Evolutionary conservation across 2,888 invertebrate species (phyloP), one percentile per base, ranked within the genome.

Genomic region (Kryphioiulus occultus): DNA sequence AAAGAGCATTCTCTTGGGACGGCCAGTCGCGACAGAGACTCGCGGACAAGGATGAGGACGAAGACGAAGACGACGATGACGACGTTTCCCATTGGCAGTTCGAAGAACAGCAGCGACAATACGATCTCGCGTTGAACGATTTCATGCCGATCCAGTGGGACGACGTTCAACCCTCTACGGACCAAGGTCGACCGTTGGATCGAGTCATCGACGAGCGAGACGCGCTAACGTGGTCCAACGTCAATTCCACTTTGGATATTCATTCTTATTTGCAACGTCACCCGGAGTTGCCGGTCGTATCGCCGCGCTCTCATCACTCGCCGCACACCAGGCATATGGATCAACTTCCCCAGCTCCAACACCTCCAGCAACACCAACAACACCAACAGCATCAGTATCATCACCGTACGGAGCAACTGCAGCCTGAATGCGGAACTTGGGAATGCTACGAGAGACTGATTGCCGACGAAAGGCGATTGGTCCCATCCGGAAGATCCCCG

Each of bases 321-420:
- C 44, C 44, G 17, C 44, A 17, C 44, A 44, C 1, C 44, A 22
- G 22, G 7, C 68, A 68, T 9, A 68, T 59, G 59, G 59, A 59
- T n/a, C 59, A 59, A 22, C 47, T 32, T 5, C 87, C 84, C 85
- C 88, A 89, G 0, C 84, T 88, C 19, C 89, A 89, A 88, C 92
- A 92, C 88, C 91, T 92, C 10, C 92, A 92, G 88, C 92, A 91
- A 30, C 91, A 92, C 53, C 90, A 90, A 53, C 90, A 91, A 15
- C 87, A 87, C n/a, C 88, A 88, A 15, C 88, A 88, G 22, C 32
- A 35, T 35, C 68, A 5, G 1, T 32, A 84, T 84, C 84, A 39
- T 35, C 32, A 83, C 83, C 83, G 26, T 32, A 17, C 17, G 22
- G 82, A 82, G 30, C 83, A 32, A 15, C 32, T 22, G n/a, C 68